phyloP scores from a whole-genome alignment of 2,888 invertebrate species.

The Drosophila aldrichi region DNA sequence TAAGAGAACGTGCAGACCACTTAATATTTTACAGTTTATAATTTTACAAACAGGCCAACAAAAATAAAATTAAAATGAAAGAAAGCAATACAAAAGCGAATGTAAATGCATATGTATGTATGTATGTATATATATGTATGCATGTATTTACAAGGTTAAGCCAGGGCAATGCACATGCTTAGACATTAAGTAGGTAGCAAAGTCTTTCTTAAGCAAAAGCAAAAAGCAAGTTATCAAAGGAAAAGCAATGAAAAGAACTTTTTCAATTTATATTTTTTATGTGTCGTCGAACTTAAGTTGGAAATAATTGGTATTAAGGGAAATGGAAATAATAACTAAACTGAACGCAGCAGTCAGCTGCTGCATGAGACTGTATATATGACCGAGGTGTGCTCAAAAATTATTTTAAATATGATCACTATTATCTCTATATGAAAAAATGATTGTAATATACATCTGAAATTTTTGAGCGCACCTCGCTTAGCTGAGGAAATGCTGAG shows the following conservation, averaged over 20 bases:
- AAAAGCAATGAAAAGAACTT: constrained; percentile 38
- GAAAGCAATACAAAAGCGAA: constrained; percentile 7
- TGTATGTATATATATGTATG: not conserved
- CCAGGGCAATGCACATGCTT: constrained; percentile 19
- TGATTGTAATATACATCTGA: not conserved
- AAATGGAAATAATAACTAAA: constrained; percentile 27
- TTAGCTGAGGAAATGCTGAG: not conserved
- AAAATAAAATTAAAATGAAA: not conserved
- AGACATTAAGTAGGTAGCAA: constrained; percentile 27
- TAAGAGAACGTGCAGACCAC: not conserved
- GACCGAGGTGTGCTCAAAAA: constrained; percentile 6
- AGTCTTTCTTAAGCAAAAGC: constrained; percentile 49
- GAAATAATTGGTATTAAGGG: constrained; percentile 28
- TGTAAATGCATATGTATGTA: not conserved
- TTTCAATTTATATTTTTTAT: constrained; percentile 31
- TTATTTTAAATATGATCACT: not conserved
- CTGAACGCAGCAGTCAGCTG: constrained; percentile 11
- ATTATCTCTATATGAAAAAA: not conserved
- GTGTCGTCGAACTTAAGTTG: constrained; percentile 31
- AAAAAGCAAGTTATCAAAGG: constrained; percentile 47
- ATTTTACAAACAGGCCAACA: constrained; percentile 1
- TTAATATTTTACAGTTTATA: not conserved
- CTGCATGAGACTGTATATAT: constrained; percentile 11
- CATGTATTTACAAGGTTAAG: constrained; percentile 1
- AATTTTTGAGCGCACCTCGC: constrained; percentile 1